Conservation (phyloP, 2,113 vertebrate genomes). For the Proteles cristata region DNA sequence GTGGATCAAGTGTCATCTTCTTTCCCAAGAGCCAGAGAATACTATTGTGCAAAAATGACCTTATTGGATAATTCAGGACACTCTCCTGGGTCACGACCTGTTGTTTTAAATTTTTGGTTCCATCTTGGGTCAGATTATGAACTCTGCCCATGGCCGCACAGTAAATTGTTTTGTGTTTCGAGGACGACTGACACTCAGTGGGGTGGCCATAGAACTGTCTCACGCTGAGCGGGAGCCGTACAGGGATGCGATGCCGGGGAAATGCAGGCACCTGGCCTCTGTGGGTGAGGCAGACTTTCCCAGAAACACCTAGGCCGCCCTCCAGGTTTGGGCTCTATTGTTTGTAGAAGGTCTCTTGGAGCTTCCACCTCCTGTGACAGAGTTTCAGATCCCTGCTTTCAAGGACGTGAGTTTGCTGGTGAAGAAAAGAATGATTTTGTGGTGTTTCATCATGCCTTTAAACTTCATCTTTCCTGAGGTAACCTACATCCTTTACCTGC, state of each 20-base stretch:
- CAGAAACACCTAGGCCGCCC: neutral
- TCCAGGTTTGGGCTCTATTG: neutral
- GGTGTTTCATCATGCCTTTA: neutral
- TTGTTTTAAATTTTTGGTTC: neutral
- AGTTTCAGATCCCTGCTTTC: neutral
- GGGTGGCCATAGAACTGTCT: constrained; percentile 32
- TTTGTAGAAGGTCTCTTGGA: neutral
- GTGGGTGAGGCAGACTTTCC: neutral
- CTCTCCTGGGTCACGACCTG: neutral
- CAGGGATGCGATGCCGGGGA: constrained; percentile 29
- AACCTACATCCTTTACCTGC: rapidly evolving
- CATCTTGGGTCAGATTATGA: neutral
- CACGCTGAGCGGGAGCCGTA: constrained; percentile 21
- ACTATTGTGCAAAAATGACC: neutral
- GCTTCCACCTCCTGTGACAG: neutral
- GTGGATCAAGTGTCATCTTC: neutral
- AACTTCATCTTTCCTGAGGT: neutral
- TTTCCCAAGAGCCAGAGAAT: neutral
- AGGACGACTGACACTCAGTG: neutral
- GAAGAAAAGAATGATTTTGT: neutral
- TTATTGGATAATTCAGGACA: neutral
- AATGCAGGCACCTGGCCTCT: neutral
- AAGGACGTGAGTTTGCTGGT: neutral
- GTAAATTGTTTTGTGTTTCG: neutral
- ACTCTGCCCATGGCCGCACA: neutral